Conservation (phyloP, 2,113 vertebrate genomes). For the Prolemur simus region DNA sequence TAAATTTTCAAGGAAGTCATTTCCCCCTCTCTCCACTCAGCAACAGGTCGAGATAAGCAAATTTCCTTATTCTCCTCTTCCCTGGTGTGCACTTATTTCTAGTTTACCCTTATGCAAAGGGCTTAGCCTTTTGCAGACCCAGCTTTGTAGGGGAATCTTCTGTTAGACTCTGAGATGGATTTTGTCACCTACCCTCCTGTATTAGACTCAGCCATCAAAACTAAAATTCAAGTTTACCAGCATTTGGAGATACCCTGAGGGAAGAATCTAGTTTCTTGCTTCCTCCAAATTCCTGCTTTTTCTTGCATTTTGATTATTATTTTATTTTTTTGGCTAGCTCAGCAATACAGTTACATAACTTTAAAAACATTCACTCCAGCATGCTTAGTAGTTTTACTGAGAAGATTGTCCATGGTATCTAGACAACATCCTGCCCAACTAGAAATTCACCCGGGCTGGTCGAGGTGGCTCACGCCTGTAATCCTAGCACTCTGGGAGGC, state of each 20-base stretch:
- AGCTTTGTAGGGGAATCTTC: neutral
- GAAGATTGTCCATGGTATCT: neutral
- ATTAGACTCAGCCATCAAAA: neutral
- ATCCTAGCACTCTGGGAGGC: no score
- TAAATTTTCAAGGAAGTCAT: neutral
- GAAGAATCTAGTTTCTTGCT: neutral
- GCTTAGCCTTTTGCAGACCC: neutral
- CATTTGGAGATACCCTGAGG: neutral
- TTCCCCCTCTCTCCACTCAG: neutral
- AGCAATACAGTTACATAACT: conserved; percentile 34
- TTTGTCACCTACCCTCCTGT: neutral
- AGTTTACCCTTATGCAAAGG: neutral
- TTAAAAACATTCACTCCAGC: conserved; percentile 4
- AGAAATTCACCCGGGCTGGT: neutral
- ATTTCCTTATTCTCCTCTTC: neutral
- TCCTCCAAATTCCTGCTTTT: neutral
- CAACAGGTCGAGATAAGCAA: neutral
- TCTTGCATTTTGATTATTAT: neutral
- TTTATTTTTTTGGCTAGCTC: neutral
- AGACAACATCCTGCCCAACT: neutral
- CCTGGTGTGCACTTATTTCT: neutral
- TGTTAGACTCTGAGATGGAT: neutral
- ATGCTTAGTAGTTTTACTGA: neutral
- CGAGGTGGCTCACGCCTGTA: no score
- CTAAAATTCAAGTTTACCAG: neutral